These are phyloP conservation scores for Cetonia aurata DNA, from an alignment of 2,888 invertebrate genomes.

Conservation along the genomic window DNA sequence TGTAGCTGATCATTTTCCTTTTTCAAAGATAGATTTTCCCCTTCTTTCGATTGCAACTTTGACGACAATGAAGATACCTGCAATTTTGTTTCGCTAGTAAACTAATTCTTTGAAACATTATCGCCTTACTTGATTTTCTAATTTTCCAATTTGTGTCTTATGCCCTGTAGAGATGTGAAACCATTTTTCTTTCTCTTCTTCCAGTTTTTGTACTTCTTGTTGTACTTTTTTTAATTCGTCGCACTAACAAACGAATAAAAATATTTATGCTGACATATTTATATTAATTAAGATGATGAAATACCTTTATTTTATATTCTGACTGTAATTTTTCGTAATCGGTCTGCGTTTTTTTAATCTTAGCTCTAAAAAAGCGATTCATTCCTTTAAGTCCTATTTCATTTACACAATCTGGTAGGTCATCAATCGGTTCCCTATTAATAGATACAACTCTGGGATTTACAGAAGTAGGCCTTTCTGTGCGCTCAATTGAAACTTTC, in stretches of 20 bases:
- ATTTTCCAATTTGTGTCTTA: slow-evolving; percentile 59
- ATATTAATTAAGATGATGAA: slow-evolving; percentile 5
- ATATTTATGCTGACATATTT: background rate
- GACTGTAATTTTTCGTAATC: slow-evolving; percentile 58
- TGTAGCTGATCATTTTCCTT: slow-evolving; percentile 69
- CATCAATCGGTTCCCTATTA: slow-evolving; percentile 11
- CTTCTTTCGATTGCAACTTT: slow-evolving; percentile 61
- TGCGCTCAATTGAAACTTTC: slow-evolving; percentile 20
- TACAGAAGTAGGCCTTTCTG: slow-evolving; percentile 1
- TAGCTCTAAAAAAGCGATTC: slow-evolving; percentile 60
- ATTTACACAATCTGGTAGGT: slow-evolving; percentile 54
- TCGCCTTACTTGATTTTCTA: slow-evolving; percentile 59
- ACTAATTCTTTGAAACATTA: background rate
- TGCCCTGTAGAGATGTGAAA: slow-evolving; percentile 58
- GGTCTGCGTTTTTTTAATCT: slow-evolving; percentile 60
- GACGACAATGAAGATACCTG: slow-evolving; percentile 44
- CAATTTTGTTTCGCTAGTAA: slow-evolving; percentile 2
- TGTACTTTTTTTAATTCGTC: slow-evolving; percentile 62
- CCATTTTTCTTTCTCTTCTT: slow-evolving; percentile 65
- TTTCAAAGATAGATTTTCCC: slow-evolving; percentile 58
- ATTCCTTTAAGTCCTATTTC: slow-evolving; percentile 61
- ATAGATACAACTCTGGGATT: background rate
- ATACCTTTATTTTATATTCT: slow-evolving; percentile 60
- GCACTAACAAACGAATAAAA: slow-evolving; percentile 53
- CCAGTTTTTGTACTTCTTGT: slow-evolving; percentile 58